Evolutionary conservation across 1,140 invertebrate genomes (phyloP).

Genomic region (Drosophila cardini): DNA sequence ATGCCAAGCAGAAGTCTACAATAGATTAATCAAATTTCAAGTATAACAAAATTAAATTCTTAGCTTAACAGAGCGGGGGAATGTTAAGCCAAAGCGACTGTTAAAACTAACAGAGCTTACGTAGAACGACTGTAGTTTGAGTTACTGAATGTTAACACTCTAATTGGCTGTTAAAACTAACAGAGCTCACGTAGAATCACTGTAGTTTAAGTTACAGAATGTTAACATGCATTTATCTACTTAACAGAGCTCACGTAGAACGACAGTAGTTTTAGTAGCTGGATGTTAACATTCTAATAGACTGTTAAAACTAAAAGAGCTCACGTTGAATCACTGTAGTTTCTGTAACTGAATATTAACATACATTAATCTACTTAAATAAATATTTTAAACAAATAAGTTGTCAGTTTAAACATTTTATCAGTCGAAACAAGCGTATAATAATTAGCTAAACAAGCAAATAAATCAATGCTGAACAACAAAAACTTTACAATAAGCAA

Average conservation of each 20-base stretch:
- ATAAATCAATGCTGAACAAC: background rate
- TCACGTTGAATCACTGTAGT: too few relatives aligned
- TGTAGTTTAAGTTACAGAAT: too few relatives aligned
- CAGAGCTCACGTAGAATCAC: too few relatives aligned
- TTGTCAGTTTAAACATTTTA: too few relatives aligned
- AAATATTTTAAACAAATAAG: background rate
- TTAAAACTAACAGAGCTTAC: background rate
- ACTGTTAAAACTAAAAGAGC: too few relatives aligned
- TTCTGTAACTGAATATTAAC: background rate
- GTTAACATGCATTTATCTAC: too few relatives aligned
- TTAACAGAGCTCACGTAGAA: too few relatives aligned
- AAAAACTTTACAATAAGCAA: conserved; percentile 1
- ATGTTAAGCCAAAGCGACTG: background rate
- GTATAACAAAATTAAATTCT: background rate
- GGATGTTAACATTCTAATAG: too few relatives aligned
- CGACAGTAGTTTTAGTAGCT: too few relatives aligned
- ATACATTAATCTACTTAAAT: background rate
- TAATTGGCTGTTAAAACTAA: too few relatives aligned
- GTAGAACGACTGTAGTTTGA: too few relatives aligned
- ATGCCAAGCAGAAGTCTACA: background rate
- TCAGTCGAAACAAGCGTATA: background rate
- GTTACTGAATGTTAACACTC: too few relatives aligned
- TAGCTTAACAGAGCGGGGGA: background rate
- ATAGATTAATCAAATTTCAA: background rate
- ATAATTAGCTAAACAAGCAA: background rate